phyloP scores from a whole-genome alignment of 1,140 invertebrate genomes.

The Drosophila tropicalis region DNA sequence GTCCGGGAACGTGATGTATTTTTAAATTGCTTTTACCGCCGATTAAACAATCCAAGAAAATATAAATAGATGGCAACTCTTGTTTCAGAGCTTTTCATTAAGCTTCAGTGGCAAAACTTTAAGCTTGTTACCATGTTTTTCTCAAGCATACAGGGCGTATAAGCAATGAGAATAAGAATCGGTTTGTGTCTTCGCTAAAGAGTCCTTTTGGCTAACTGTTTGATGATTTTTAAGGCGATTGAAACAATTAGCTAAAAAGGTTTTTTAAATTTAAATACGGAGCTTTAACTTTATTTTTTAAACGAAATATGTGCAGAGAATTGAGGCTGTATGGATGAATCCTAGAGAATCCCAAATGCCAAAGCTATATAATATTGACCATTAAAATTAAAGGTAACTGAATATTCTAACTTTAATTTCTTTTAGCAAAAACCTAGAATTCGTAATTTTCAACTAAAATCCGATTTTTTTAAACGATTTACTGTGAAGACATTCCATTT shows the following conservation, averaged over 20 bases:
- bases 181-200: slow-evolving; percentile 30
- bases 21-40: slow-evolving; percentile 67
- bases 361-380: no score
- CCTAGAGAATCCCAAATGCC: no score
- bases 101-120: background rate
- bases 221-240: no score
- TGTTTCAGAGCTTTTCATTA: background rate
- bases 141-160: slow-evolving; percentile 45
- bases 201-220: background rate
- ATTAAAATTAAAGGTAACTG: no score
- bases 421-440: no score
- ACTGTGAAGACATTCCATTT: background rate
- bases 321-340: no score
- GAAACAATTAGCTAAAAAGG: background rate
- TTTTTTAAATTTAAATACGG: no score
- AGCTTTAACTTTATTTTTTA: no score
- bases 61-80: slow-evolving; percentile 47
- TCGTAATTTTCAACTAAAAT: no score
- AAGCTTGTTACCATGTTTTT: background rate
- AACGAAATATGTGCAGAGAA: no score
- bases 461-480: no score
- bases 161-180: slow-evolving; percentile 5
- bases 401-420: no score
- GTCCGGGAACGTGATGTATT: slow-evolving; percentile 62
- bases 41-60: slow-evolving; percentile 14